These are phyloP conservation scores for Ornithorhynchus anatinus DNA, from an alignment of 2,113 vertebrate genomes.

Conservation along the genomic window DNA sequence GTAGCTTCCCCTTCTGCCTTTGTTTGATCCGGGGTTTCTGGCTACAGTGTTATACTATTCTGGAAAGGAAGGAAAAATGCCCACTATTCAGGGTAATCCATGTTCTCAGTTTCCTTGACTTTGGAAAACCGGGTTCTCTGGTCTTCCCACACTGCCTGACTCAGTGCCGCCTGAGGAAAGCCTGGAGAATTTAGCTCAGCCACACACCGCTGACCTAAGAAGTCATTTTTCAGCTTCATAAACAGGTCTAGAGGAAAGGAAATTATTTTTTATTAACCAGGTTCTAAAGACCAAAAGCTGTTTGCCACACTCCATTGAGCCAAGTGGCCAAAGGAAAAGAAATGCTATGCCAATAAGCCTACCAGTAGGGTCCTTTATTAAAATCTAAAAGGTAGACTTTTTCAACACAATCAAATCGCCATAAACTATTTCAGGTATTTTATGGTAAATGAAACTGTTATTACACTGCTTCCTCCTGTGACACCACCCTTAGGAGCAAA, in stretches of 20 bases:
- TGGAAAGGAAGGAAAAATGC: neutral
- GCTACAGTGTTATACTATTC: neutral
- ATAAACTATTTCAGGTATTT: slow-evolving; percentile 72
- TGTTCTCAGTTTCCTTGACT: too few relatives aligned
- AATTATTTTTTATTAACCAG: slow-evolving; percentile 76
- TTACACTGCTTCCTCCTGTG: slow-evolving; percentile 61
- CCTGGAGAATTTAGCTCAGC: slow-evolving; percentile 64
- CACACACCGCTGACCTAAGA: slow-evolving; percentile 55
- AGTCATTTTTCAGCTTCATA: slow-evolving; percentile 68
- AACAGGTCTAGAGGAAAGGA: slow-evolving; percentile 68
- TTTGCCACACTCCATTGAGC: slow-evolving; percentile 52
- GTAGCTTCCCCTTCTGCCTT: neutral
- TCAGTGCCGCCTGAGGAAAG: slow-evolving; percentile 55
- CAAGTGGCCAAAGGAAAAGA: slow-evolving; percentile 47
- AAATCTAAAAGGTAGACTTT: slow-evolving; percentile 67
- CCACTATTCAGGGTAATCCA: too few relatives aligned
- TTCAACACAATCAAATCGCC: slow-evolving; percentile 70
- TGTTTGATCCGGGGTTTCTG: neutral
- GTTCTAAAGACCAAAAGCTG: slow-evolving; percentile 61
- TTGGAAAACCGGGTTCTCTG: neutral
- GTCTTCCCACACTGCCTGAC: slow-evolving; percentile 39
- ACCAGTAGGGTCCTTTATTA: slow-evolving; percentile 67
- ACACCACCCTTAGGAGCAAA: slow-evolving; percentile 57
- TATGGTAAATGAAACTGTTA: slow-evolving; percentile 71
- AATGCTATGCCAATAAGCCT: slow-evolving; percentile 63